These are phyloP conservation scores for Lutraria rhynchaena DNA, from an alignment of 1,140 invertebrate species.

Conservation along the genomic window DNA sequence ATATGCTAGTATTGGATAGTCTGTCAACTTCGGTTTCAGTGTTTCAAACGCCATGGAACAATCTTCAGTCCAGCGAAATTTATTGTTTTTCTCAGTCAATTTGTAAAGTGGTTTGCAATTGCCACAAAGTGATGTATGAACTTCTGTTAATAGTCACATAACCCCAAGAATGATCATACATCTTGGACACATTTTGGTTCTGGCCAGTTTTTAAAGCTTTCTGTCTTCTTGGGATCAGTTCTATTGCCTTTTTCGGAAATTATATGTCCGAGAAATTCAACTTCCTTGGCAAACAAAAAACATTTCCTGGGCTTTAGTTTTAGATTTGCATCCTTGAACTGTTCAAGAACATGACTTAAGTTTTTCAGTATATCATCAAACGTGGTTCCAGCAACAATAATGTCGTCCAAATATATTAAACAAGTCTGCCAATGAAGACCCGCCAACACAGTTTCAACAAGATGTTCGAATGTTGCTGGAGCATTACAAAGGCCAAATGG, in stretches of 20 bases:
- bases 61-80: conserved; percentile 14
- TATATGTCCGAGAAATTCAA: conserved; percentile 63
- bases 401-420: no score
- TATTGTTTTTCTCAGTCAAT: conserved; percentile 17
- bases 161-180: conserved; percentile 70
- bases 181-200: conserved; percentile 64
- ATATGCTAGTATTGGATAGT: conserved; percentile 51
- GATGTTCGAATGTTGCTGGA: no score
- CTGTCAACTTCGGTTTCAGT: conserved; percentile 30
- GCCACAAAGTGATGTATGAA: conserved; percentile 18
- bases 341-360: conserved; percentile 19
- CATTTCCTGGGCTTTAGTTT: conserved; percentile 58
- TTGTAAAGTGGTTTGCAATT: conserved; percentile 21
- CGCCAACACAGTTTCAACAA: no score
- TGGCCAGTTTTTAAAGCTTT: conserved; percentile 66
- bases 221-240: conserved; percentile 66
- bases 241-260: conserved; percentile 62
- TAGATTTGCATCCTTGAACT: conserved; percentile 10
- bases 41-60: conserved; percentile 40
- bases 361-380: conserved; percentile 22
- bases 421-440: no score
- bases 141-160: conserved; percentile 31
- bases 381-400: background rate
- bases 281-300: conserved; percentile 74
- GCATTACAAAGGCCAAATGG: conserved; percentile 72